Evolutionary conservation across 1,140 invertebrate genomes (phyloP).

Genomic region (Orchestia grillus): DNA sequence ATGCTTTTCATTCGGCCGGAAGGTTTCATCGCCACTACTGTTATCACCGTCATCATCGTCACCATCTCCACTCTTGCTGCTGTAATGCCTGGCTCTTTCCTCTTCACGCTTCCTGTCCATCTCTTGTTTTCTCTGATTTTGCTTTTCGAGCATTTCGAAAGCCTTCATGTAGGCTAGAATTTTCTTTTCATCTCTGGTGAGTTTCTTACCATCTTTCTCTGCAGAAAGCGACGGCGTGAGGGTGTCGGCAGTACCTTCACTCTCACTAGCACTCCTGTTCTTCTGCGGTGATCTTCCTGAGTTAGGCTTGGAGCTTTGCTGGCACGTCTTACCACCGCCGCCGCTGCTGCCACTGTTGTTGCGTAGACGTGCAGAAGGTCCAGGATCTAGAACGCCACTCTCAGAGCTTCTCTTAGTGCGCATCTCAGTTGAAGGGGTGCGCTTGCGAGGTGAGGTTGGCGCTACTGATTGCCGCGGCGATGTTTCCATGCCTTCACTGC

Average conservation of each 20-base stretch:
- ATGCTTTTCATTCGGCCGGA: slow-evolving; percentile 52
- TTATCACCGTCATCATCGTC: slow-evolving; percentile 66
- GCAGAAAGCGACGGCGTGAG: neutral
- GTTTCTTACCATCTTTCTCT: slow-evolving; percentile 63
- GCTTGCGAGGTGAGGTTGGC: neutral
- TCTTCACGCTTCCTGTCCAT: slow-evolving; percentile 69
- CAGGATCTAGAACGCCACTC: neutral
- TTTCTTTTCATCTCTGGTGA: slow-evolving; percentile 93
- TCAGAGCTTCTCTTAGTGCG: neutral
- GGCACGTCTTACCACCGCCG: neutral
- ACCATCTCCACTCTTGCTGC: slow-evolving; percentile 61
- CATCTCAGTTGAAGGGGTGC: neutral
- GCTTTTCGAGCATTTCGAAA: slow-evolving; percentile 79
- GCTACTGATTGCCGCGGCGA: neutral
- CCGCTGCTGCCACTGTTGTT: slow-evolving; percentile 47
- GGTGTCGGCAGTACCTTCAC: slow-evolving; percentile 2
- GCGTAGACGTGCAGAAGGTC: slow-evolving; percentile 10
- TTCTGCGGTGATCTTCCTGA: slow-evolving; percentile 37
- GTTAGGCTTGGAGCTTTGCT: neutral
- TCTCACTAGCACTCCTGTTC: slow-evolving; percentile 29
- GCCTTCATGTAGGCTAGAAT: slow-evolving; percentile 95
- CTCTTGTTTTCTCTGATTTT: slow-evolving; percentile 73
- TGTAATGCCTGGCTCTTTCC: slow-evolving; percentile 61
- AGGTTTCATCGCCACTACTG: slow-evolving; percentile 65
- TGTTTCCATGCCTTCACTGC: neutral